Evolutionary conservation across 2,113 vertebrate genomes (phyloP), one percentile per base, ranked within the genome.

Genomic region (Dicentrarchus labrax): DNA sequence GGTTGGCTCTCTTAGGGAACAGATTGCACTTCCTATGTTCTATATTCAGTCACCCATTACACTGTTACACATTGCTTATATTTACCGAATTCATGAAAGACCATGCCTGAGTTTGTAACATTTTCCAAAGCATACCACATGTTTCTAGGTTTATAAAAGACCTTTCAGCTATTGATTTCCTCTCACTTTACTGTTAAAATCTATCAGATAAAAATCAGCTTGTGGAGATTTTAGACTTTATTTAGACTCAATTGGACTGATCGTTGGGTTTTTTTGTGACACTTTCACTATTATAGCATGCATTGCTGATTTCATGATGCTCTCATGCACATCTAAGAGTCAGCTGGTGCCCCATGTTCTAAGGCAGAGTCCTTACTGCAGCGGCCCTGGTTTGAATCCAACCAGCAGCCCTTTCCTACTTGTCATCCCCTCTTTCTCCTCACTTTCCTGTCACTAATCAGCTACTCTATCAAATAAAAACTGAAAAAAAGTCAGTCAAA

Each of bases 1-100:
- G 98, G 98, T 99, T 78, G 16, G 85, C 30, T 41, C 12, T 72
- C 67, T 74, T 43, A 41, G 22, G 4, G 54, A 45, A 72, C 13
- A 36, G n/a, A 80, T 24, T 41, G 16, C 48, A 66, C 13, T 48
- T 8, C 48, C 59, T 9, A 41, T 8, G 1, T 39, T 74, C 73
- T 59, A 36, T 22, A 7, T 22, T 57, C 12, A 68, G 0, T 77
- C 36, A 10, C 19, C 6, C 8, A 19, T 2, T 36, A 4, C 15
- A 48, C 22, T 64, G 38, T 56, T 61, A 4, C 3, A 61, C 3
- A 61, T 69, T 51, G 15, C 56, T 57, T 57, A 11, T 67, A 24
- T 57, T 57, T 48, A 30, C 17, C 15, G 21, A 61, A 45, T 24
- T 5, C n/a, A 61, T 19, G 11, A 22, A 24, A 61, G 4, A 13